A percentile compares a stretch with the other conserved stretches of the same genome.
Conservation (phyloP, 2,797 vertebrate genomes). For the Scyliorhinus canicula region DNA sequence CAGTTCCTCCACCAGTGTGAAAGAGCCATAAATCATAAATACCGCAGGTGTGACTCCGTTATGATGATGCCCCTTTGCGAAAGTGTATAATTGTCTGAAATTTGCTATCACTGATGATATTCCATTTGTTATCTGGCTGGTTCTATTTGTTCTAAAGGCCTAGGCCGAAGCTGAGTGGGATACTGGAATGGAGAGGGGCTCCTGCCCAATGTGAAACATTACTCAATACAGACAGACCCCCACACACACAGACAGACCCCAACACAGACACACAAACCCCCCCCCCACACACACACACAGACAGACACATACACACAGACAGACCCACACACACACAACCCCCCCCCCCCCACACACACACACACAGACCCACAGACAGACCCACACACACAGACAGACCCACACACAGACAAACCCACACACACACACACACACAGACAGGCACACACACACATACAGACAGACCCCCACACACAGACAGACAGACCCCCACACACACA, state of each 20-base stretch:
- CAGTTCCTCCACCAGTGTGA: neutral
- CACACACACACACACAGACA: too few species aligned
- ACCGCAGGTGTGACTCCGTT: neutral
- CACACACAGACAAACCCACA: too few species aligned
- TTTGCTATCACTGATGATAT: neutral
- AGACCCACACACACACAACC: too few species aligned
- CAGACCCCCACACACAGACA: too few species aligned
- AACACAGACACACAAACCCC: too few species aligned
- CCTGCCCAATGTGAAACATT: neutral
- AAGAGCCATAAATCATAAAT: constrained; percentile 20
- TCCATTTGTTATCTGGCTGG: neutral
- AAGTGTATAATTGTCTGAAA: constrained; percentile 34
- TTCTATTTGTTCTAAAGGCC: neutral
- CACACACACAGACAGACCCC: neutral
- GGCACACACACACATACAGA: too few species aligned
- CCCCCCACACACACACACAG: too few species aligned
- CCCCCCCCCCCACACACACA: too few species aligned
- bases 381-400: too few species aligned
- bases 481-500: too few species aligned
- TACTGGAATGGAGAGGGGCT: neutral
- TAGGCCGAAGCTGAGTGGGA: neutral
- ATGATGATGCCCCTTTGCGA: neutral
- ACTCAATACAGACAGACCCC: neutral
- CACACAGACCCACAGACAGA: too few species aligned
- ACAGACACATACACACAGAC: too few species aligned